Base-by-base conservation (phyloP, 37 sponge, comb jelly and placozoan genomes). In the Haliclona indistincta region DNA sequence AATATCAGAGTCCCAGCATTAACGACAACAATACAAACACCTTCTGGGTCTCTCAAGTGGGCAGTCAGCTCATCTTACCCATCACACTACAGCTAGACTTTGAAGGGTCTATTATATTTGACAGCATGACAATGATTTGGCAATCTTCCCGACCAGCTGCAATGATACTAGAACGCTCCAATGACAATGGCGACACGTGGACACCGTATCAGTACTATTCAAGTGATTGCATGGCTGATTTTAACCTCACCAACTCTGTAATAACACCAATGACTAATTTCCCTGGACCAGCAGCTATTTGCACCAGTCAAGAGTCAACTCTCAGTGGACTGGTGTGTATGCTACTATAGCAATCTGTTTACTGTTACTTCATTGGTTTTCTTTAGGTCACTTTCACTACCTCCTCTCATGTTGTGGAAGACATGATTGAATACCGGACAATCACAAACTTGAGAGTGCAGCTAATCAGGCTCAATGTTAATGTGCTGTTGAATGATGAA, bases 361-460 rank as follows among this genome's bases (percentile, higher is more conserved):
- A 66, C 7, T 40, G 29, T 66, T 36, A 66, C 7, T 66, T 34
- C 29, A 26, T 26, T 36, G 11, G 5, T 30, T 43, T 69, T 28
- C n/a, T 67, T 25, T 65, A 87, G 88, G 70, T 87, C 23, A 70
- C 81, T 22, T 87, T 87, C 43, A 52, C 43, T 33, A 75, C 71
- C 70, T 73, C 63, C 33, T 54, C 75, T 19, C 88, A 87, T 43
- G 38, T 80, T 26, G 43, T 66, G 30, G 37, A 52, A 20, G 71
- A 44, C 10, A 33, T 30, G 23, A 44, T 20, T 35, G 43, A 45
- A 36, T 89, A 83, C 72, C 71, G 32, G 30, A 73, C 67, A 37
- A 32, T 91, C 10, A 86, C 92, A 36, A 91, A 91, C 67, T 22
- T 91, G n/a, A 72, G 92, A 47, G 67, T 86, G 8, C 38, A 43